These are phyloP conservation scores for Bombylius discolor DNA, from an alignment of 2,888 invertebrate species.

Conservation along the genomic window DNA sequence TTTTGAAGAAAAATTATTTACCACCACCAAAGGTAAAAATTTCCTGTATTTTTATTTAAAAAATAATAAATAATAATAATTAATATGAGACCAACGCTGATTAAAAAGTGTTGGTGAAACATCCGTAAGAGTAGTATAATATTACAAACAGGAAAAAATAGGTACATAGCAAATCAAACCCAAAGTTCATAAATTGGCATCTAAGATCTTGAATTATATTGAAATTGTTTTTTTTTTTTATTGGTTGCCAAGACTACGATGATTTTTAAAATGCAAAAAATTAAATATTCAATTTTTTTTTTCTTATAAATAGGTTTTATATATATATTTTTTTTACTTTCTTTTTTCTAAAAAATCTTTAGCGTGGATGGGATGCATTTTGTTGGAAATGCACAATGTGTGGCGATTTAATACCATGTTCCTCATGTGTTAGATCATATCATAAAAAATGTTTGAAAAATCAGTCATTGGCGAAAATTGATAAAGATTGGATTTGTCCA, in stretches of 20 bases:
- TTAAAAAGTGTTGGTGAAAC: too few relatives aligned
- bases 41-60: not conserved
- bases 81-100: too few relatives aligned
- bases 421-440: conserved; percentile 72
- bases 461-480: conserved; percentile 35
- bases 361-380: conserved; percentile 54
- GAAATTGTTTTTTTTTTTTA: too few relatives aligned
- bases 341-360: not conserved
- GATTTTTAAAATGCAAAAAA: too few relatives aligned
- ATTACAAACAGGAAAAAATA: too few relatives aligned
- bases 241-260: too few relatives aligned
- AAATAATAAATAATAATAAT: not conserved
- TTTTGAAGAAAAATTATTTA: conserved; percentile 2
- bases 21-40: conserved; percentile 12
- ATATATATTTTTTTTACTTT: conserved; percentile 8
- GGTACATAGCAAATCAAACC: too few relatives aligned
- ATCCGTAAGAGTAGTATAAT: too few relatives aligned
- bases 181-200: too few relatives aligned
- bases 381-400: conserved; percentile 88
- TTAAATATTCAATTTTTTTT: not conserved
- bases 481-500: conserved; percentile 66
- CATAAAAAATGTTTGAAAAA: conserved; percentile 63
- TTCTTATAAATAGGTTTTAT: not conserved
- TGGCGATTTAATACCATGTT: conserved; percentile 49
- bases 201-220: not conserved